A percentile compares a stretch with the other conserved stretches of the same genome.
Evolutionary conservation across 2,888 invertebrate species (phyloP).

Genomic region (Dioctria linearis): DNA sequence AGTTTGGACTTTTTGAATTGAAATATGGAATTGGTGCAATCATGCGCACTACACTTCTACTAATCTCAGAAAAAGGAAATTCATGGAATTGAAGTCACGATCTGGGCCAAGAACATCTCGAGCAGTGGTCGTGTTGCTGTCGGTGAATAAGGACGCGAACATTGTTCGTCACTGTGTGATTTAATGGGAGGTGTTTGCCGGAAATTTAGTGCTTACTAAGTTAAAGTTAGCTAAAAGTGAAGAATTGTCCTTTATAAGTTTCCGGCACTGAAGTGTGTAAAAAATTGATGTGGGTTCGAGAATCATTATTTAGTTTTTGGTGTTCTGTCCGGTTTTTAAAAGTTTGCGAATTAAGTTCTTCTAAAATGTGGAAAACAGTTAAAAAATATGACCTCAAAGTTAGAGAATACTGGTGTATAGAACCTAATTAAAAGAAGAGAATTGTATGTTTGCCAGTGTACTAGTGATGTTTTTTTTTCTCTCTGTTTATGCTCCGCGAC

Average conservation of each 20-base stretch:
- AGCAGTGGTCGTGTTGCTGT: slow-evolving; percentile 44
- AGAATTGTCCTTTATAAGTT: no score
- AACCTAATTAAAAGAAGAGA: slow-evolving; percentile 3
- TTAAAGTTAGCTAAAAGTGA: no score
- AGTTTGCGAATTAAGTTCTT: no score
- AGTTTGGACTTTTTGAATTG: not conserved
- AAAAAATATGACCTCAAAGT: not conserved
- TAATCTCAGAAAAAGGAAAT: no score
- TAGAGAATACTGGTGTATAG: no score
- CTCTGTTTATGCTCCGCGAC: no score
- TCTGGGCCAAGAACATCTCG: slow-evolving; percentile 47
- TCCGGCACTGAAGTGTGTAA: no score
- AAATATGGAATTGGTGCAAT: slow-evolving; percentile 14
- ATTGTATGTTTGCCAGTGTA: slow-evolving; percentile 5
- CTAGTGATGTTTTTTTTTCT: slow-evolving; percentile 11
- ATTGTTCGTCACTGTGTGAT: not conserved
- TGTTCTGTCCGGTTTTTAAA: no score
- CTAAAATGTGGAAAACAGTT: slow-evolving; percentile 21
- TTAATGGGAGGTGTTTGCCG: no score
- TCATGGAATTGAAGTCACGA: not conserved
- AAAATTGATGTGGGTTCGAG: no score
- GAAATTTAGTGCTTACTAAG: no score
- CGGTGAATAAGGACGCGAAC: slow-evolving; percentile 28
- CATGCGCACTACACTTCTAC: slow-evolving; percentile 23
- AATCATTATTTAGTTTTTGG: no score